Evolutionary conservation across 2,888 invertebrate genomes (phyloP).

Genomic region (Abscondita cerata): DNA sequence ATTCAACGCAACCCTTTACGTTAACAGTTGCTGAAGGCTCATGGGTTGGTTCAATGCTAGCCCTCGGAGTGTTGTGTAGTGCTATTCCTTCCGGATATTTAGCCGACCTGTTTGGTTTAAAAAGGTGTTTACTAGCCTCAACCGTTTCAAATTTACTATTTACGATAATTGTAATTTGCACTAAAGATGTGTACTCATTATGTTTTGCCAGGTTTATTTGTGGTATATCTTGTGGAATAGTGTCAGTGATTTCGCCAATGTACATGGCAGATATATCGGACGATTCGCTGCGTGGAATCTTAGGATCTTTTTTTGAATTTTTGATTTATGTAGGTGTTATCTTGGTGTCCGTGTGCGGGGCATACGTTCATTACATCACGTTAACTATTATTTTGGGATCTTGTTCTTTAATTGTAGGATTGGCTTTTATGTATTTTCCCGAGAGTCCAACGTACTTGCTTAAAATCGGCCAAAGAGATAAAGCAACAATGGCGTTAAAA

Average conservation of each 20-base stretch:
- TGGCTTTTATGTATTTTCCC: slow-evolving; percentile 71
- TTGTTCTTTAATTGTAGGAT: slow-evolving; percentile 67
- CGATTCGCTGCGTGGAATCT: slow-evolving; percentile 75
- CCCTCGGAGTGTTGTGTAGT: slow-evolving; percentile 75
- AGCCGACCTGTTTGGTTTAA: slow-evolving; percentile 71
- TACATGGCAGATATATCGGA: slow-evolving; percentile 86
- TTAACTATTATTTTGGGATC: slow-evolving; percentile 70
- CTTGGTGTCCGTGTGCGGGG: slow-evolving; percentile 73
- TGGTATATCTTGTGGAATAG: slow-evolving; percentile 72
- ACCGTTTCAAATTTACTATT: slow-evolving; percentile 70
- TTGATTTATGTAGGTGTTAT: slow-evolving; percentile 80
- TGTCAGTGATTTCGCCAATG: slow-evolving; percentile 80
- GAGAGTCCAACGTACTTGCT: slow-evolving; percentile 76
- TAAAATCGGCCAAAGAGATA: slow-evolving; percentile 61
- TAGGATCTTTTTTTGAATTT: slow-evolving; percentile 83
- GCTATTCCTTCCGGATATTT: slow-evolving; percentile 74
- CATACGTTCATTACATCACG: slow-evolving; percentile 68
- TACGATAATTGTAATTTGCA: slow-evolving; percentile 62
- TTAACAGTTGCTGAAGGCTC: slow-evolving; percentile 59
- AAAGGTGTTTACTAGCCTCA: slow-evolving; percentile 68
- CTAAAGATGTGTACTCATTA: slow-evolving; percentile 10
- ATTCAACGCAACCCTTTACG: slow-evolving; percentile 40
- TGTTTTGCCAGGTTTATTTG: slow-evolving; percentile 70
- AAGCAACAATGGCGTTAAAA: slow-evolving; percentile 67
- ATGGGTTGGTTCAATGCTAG: slow-evolving; percentile 71